Base-by-base conservation (phyloP, 2,888 invertebrate genomes). In the Drosophila imparisetae region DNA sequence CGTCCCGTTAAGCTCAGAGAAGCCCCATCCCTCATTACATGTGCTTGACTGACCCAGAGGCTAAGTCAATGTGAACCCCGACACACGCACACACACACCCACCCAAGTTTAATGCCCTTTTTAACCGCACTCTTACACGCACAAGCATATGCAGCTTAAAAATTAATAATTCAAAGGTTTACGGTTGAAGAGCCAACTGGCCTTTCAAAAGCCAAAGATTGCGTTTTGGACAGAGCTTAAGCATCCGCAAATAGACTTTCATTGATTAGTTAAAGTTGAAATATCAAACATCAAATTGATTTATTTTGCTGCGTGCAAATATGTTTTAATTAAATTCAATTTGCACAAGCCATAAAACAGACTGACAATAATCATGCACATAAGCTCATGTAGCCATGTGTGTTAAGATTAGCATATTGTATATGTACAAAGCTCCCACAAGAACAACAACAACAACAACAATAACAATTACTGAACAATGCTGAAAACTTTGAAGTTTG, bases 131-230 rank as follows among this genome's bases (percentile, higher is more conserved):
- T 48, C 62, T 50, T 52, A 30, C 57, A 49, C 52, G 52, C n/a
- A 40, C 54, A 45, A 15, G 15, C 50, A 55, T 55, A 54, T 64
- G 59, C 53, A 83, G 89, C 82, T 86, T 86, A 90, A 80, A 90
- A 89, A 86, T 86, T 86, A 86, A 86, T 90, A 86, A 86, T 86
- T 86, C 86, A 86, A 90, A 80, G 79, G 89, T 72, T 86, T 81
- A 72, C 74, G 77, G 84, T 66, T 89, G 70, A 81, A 72, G 75
- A 68, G 72, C 50, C 50, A 84, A 75, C 74, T 66, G 68, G 40
- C 45, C 60, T 34, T 45, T 48, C 45, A 30, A 30, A 30, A 24
- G 58, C 58, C n/a, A 40, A 42, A 40, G 40, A 59, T 59, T 45
- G 48, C 49, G 30, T 57, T 65, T 59, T 57, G 34, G 27, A 38